phyloP scores from a whole-genome alignment of 1,140 invertebrate genomes.

The Parapsyche elsis region DNA sequence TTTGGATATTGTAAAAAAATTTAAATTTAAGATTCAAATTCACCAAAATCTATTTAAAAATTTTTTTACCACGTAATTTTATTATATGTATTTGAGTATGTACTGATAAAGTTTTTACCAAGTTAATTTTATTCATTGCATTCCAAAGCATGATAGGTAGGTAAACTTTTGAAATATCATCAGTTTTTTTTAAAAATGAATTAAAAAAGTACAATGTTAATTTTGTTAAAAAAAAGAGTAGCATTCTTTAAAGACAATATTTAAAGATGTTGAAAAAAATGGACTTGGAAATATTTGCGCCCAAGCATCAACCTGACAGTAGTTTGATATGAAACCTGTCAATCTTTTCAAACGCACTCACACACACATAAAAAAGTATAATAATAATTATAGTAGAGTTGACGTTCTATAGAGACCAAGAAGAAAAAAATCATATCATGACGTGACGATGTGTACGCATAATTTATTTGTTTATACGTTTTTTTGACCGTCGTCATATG shows the following conservation, averaged over 20 bases:
- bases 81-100: no score
- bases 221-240: no score
- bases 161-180: no score
- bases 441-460: slow-evolving; percentile 1
- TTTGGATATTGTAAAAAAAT: no score
- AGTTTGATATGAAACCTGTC: background rate
- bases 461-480: background rate
- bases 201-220: no score
- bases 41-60: no score
- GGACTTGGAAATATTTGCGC: background rate
- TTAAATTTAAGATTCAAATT: no score
- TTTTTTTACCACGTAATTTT: no score
- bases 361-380: background rate
- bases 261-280: background rate
- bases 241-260: background rate
- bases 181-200: no score
- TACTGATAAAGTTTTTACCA: no score
- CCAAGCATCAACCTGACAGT: background rate
- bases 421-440: background rate
- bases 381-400: background rate
- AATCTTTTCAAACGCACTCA: background rate
- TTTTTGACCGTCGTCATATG: background rate
- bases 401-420: background rate
- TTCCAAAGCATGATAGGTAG: no score
- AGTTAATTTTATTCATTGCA: no score